Percentiles rank a stretch among this genome's conserved stretches.
These are phyloP conservation scores for Exaiptasia diaphana DNA, from an alignment of 64 coral and sea anemone genomes.

Conservation along the genomic window DNA sequence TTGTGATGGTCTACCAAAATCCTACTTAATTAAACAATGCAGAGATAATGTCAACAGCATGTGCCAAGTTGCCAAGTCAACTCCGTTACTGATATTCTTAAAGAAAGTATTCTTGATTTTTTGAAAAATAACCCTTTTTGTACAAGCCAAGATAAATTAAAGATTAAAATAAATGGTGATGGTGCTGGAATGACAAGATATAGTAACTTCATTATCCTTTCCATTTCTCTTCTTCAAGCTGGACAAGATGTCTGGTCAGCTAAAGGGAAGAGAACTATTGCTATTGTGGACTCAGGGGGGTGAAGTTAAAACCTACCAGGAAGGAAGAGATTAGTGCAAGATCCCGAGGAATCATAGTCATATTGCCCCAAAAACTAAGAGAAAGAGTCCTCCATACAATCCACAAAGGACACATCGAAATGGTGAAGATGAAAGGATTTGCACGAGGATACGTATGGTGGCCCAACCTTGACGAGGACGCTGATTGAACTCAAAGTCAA, in stretches of 20 bases:
- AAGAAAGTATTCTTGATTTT: background rate
- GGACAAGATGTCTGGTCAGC: conserved; percentile 15
- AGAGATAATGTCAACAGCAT: background rate
- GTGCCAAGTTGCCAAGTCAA: background rate
- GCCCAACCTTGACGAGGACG: conserved; percentile 41
- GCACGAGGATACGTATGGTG: conserved; percentile 31
- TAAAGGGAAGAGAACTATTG: conserved; percentile 7
- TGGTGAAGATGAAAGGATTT: conserved; percentile 9
- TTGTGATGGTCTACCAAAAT: background rate
- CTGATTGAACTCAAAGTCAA: too few species aligned
- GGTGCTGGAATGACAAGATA: conserved; percentile 4
- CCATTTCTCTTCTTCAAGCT: conserved; percentile 23
- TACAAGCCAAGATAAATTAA: background rate
- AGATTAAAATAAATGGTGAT: conserved; percentile 36
- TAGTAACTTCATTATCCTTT: conserved; percentile 6
- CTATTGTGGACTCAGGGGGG: conserved; percentile 7
- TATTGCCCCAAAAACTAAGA: background rate
- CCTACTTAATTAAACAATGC: background rate
- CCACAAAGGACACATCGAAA: background rate
- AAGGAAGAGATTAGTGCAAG: too few species aligned
- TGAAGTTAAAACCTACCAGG: too few species aligned
- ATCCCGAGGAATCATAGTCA: background rate
- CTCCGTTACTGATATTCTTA: background rate
- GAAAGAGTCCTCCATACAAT: background rate
- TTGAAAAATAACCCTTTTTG: background rate